Conservation (phyloP, 2,113 vertebrate species). For the Columba livia region DNA sequence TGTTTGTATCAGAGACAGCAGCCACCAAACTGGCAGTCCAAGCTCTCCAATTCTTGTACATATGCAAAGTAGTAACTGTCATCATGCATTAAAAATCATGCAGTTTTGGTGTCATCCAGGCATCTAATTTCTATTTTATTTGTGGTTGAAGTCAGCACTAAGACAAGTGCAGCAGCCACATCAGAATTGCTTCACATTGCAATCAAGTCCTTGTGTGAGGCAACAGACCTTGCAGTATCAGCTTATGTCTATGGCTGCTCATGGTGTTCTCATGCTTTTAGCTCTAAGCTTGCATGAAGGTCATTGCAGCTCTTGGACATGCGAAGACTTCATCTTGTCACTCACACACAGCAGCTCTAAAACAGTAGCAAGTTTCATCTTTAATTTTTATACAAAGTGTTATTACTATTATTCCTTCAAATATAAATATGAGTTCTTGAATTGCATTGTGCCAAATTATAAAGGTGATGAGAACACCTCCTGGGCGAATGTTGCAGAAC, state of each 20-base stretch:
- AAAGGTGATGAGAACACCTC: background rate
- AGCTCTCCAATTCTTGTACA: background rate
- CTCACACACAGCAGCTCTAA: fast-evolving
- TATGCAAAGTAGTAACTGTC: background rate
- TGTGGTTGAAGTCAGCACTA: no score
- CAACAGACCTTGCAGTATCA: no score
- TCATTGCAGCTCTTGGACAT: background rate
- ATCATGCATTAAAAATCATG: background rate
- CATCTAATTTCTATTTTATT: no score
- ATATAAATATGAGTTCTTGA: background rate
- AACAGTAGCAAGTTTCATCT: background rate
- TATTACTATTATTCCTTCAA: background rate
- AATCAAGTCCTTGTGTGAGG: no score
- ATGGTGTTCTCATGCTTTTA: background rate
- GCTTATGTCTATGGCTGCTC: background rate
- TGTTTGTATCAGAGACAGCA: background rate
- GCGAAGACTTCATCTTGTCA: background rate
- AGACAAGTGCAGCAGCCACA: background rate
- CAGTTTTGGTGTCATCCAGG: no score
- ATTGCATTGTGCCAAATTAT: background rate
- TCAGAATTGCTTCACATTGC: background rate
- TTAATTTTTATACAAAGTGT: background rate
- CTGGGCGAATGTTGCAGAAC: background rate
- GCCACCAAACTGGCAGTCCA: background rate
- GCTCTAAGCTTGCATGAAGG: background rate